Evolutionary conservation across 2,113 vertebrate genomes (phyloP).

Genomic region (Marmota flaviventris): DNA sequence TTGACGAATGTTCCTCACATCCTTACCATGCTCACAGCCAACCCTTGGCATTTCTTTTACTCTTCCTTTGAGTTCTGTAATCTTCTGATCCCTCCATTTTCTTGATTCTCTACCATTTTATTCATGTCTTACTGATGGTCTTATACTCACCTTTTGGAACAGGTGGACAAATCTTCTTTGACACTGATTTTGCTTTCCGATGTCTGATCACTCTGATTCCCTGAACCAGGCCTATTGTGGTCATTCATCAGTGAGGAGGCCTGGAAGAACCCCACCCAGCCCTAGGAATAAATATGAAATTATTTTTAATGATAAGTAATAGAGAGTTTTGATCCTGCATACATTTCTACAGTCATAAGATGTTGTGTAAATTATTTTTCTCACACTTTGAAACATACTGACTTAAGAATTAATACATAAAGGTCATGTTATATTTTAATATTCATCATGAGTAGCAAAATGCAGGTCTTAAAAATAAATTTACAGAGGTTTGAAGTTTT

Average conservation of each 20-base stretch:
- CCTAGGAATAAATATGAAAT: background rate
- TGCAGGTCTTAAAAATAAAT: background rate
- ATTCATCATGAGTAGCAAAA: conserved; percentile 21
- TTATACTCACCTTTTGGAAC: background rate
- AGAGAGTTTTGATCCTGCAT: background rate
- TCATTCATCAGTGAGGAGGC: background rate
- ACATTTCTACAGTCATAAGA: background rate
- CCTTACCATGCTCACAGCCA: background rate
- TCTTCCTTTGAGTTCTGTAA: background rate
- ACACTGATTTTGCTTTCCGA: background rate
- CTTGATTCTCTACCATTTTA: background rate
- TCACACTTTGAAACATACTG: background rate
- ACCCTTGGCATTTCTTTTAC: background rate
- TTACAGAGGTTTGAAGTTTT: background rate
- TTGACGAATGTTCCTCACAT: background rate
- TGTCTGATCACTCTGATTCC: background rate
- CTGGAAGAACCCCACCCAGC: background rate
- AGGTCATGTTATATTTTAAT: background rate
- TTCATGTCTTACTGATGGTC: background rate
- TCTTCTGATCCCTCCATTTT: background rate
- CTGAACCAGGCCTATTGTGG: background rate
- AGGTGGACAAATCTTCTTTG: background rate
- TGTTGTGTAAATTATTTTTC: background rate
- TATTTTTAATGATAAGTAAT: background rate
- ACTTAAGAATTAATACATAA: background rate